Percentiles rank a stretch among this genome's conserved stretches.
These are phyloP conservation scores for Megaceryle torquata DNA, from an alignment of 2,113 vertebrate genomes.

Conservation along the genomic window DNA sequence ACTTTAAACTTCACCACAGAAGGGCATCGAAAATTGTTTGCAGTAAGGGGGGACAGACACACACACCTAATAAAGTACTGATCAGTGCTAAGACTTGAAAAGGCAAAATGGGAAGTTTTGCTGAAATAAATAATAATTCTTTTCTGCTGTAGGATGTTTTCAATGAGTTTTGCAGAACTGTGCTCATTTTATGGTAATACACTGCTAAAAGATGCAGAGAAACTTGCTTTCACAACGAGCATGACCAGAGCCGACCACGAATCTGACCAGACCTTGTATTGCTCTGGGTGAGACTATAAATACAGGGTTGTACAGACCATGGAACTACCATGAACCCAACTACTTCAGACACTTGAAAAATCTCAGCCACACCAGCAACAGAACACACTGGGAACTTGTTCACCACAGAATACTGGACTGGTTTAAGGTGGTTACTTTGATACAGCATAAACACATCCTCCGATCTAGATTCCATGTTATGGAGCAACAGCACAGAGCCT, in stretches of 20 bases:
- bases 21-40: background rate
- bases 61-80: background rate
- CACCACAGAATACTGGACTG: background rate
- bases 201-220: background rate
- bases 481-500: background rate
- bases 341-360: background rate
- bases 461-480: background rate
- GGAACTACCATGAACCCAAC: background rate
- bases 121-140: background rate
- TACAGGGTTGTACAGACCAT: background rate
- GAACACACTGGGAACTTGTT: accelerated
- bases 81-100: background rate
- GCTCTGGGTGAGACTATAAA: background rate
- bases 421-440: background rate
- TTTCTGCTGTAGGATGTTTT: background rate
- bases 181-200: background rate
- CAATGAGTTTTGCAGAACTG: background rate
- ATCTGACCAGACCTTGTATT: background rate
- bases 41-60: background rate
- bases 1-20: background rate
- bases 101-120: background rate
- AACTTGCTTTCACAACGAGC: background rate
- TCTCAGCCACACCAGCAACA: no score
- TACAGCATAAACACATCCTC: background rate
- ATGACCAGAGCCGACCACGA: background rate